Evolutionary conservation across 2,797 vertebrate genomes (phyloP).

Genomic region (Eulemur mongoz): DNA sequence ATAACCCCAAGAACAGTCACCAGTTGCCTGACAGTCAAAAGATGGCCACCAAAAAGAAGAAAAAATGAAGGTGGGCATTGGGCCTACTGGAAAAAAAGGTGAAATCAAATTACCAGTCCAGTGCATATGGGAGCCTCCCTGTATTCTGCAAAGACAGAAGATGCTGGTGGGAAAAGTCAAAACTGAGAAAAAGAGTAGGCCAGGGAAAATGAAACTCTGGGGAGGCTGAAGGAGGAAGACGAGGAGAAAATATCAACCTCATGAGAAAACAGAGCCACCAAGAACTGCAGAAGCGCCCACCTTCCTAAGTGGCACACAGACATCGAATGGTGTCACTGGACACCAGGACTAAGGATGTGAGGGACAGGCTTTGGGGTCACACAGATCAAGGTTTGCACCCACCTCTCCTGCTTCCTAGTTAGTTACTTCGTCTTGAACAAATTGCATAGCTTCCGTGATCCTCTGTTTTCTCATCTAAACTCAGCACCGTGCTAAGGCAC

Average conservation of each 20-base stretch:
- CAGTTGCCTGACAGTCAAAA: neutral
- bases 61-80: neutral
- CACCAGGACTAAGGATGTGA: neutral
- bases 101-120: neutral
- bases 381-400: neutral
- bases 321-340: neutral
- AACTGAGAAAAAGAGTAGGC: neutral
- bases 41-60: neutral
- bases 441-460: neutral
- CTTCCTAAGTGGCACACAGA: neutral
- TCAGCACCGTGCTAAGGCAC: neutral
- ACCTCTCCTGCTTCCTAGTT: neutral
- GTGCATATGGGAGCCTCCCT: neutral
- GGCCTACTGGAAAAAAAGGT: neutral
- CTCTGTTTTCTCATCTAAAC: neutral
- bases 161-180: neutral
- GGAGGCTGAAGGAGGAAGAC: neutral
- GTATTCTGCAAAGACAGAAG: neutral
- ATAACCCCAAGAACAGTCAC: neutral
- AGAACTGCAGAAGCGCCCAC: neutral
- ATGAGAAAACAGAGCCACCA: neutral
- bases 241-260: neutral
- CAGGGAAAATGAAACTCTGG: neutral
- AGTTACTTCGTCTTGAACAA: neutral
- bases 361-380: neutral